Evolutionary conservation across 2,797 vertebrate species (phyloP).

Genomic region (Nyctibius grandis): DNA sequence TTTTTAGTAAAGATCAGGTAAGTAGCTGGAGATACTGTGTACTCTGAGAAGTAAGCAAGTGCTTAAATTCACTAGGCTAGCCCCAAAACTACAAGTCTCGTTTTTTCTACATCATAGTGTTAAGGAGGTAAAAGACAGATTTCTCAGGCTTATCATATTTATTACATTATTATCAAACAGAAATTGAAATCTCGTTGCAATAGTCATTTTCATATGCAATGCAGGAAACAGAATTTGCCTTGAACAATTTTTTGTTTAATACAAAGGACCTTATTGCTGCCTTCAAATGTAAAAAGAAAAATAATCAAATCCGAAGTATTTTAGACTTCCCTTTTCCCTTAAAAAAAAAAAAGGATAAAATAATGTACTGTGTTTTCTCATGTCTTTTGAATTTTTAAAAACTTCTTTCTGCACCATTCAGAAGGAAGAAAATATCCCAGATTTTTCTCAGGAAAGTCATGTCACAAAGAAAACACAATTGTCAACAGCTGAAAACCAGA

Average conservation of each 20-base stretch:
- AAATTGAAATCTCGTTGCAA: not conserved
- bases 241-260: not conserved
- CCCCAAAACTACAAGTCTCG: not conserved
- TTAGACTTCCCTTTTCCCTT: not conserved
- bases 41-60: not conserved
- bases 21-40: not conserved
- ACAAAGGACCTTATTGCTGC: not conserved
- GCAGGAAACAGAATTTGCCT: not conserved
- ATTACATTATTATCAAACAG: not conserved
- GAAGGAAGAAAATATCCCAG: not conserved
- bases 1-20: not conserved
- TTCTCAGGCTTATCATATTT: not conserved
- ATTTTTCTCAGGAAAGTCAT: not conserved
- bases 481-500: not conserved
- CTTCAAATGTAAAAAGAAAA: not conserved
- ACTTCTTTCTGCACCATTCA: not conserved
- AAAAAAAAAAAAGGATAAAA: not conserved
- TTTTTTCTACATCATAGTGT: not conserved
- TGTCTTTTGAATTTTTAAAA: not conserved
- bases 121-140: not conserved
- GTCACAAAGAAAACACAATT: not conserved
- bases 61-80: not conserved
- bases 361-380: not conserved
- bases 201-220: not conserved
- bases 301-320: not conserved